Percentiles rank a stretch among this genome's conserved stretches.
These are phyloP conservation scores for Macrosoma leucophasiata DNA, from an alignment of 2,888 invertebrate genomes.

Conservation along the genomic window DNA sequence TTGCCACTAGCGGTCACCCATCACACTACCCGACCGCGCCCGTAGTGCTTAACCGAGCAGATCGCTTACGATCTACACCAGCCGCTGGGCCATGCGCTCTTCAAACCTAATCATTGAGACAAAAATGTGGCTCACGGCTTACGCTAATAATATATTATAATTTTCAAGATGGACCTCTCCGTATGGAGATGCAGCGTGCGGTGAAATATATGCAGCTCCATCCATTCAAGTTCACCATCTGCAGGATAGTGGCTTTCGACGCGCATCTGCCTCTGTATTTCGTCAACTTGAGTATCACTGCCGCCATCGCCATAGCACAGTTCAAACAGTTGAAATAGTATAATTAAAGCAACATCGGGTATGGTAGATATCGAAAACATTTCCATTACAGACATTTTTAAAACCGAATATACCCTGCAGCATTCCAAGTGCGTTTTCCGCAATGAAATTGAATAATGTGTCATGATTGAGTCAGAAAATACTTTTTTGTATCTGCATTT, in stretches of 20 bases:
- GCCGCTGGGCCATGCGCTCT: too few species aligned
- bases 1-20: too few species aligned
- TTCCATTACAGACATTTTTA: conserved; percentile 5
- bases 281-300: conserved; percentile 15
- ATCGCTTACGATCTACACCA: too few species aligned
- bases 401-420: conserved; percentile 4
- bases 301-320: conserved; percentile 21
- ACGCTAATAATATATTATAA: too few species aligned
- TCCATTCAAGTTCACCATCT: conserved; percentile 10
- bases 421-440: conserved; percentile 3
- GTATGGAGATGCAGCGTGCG: conserved; percentile 4
- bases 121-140: too few species aligned
- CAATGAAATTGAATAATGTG: conserved; percentile 4
- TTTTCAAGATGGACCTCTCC: conserved; percentile 7
- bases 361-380: conserved; percentile 3
- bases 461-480: conserved; percentile 4
- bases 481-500: background rate
- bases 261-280: conserved; percentile 13
- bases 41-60: too few species aligned
- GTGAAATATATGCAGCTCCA: conserved; percentile 5
- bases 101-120: too few species aligned
- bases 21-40: too few species aligned
- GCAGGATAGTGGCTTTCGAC: conserved; percentile 5
- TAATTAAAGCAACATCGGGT: background rate
- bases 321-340: conserved; percentile 3